phyloP scores from a whole-genome alignment of 2,888 invertebrate genomes.

The Tipula vernalis region DNA sequence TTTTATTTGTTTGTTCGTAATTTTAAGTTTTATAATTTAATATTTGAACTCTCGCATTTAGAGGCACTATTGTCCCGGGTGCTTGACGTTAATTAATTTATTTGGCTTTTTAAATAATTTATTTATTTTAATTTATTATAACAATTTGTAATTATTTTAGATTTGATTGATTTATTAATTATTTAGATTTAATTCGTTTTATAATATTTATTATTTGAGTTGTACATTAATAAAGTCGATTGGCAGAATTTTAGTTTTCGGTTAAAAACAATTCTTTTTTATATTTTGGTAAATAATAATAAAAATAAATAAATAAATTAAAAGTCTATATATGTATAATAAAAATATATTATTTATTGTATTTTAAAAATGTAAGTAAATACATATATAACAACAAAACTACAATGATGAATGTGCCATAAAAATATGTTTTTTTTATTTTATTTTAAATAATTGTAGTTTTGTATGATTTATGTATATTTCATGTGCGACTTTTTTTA shows the following conservation, averaged over 20 bases:
- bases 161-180: slow-evolving; percentile 21
- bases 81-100: neutral
- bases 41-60: slow-evolving; percentile 9
- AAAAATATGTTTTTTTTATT: neutral
- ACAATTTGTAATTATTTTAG: neutral
- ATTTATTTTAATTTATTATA: slow-evolving; percentile 24
- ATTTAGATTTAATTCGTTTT: slow-evolving; percentile 18
- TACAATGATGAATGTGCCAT: neutral
- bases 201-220: slow-evolving; percentile 14
- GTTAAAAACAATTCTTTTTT: neutral
- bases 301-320: neutral
- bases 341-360: slow-evolving; percentile 12
- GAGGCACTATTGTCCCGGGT: too few species aligned
- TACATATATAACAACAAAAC: neutral
- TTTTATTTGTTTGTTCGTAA: slow-evolving; percentile 18
- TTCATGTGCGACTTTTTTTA: neutral
- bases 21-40: slow-evolving; percentile 17
- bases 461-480: neutral
- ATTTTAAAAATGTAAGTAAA: neutral
- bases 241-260: slow-evolving; percentile 15
- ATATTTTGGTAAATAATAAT: neutral
- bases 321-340: neutral
- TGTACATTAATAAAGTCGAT: neutral
- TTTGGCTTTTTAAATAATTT: slow-evolving; percentile 15
- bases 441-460: neutral